These are phyloP conservation scores for Neotragus moschatus DNA, from an alignment of 2,113 vertebrate species.

Conservation along the genomic window DNA sequence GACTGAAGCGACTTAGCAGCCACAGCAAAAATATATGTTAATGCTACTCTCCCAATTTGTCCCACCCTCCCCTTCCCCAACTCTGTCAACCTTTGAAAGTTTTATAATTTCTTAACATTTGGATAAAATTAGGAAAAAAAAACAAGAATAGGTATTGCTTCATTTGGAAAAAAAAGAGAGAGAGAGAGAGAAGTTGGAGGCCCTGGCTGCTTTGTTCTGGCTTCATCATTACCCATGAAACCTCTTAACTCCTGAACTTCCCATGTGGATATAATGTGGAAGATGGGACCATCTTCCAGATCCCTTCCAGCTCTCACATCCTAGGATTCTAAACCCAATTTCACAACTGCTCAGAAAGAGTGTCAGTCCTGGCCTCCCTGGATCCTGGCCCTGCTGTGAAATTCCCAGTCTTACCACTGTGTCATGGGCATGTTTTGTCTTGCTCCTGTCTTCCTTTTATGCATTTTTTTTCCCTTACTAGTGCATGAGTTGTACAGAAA, in stretches of 20 bases:
- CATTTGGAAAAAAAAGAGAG: not conserved
- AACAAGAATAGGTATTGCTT: not conserved
- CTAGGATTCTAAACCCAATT: not conserved
- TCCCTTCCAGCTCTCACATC: not conserved
- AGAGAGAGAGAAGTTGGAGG: not conserved
- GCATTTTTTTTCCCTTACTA: not conserved
- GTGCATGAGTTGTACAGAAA: constrained; percentile 56
- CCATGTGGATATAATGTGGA: not conserved
- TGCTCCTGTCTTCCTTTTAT: not conserved
- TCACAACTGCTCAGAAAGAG: not conserved
- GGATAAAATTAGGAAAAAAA: not conserved
- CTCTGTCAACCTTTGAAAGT: not conserved
- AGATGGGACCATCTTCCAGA: rapidly evolving
- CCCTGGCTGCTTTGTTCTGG: not conserved
- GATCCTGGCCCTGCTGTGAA: not conserved
- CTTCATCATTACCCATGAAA: not conserved
- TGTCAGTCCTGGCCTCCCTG: not conserved
- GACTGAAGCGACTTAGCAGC: too few species aligned
- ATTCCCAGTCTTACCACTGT: not conserved
- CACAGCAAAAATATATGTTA: not conserved
- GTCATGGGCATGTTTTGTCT: not conserved
- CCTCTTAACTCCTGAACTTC: not conserved
- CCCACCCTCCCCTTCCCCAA: not conserved
- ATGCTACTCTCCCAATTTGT: not conserved
- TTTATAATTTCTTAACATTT: not conserved